Evolutionary conservation across 2,113 vertebrate genomes (phyloP).

Genomic region (Albula glossodonta): DNA sequence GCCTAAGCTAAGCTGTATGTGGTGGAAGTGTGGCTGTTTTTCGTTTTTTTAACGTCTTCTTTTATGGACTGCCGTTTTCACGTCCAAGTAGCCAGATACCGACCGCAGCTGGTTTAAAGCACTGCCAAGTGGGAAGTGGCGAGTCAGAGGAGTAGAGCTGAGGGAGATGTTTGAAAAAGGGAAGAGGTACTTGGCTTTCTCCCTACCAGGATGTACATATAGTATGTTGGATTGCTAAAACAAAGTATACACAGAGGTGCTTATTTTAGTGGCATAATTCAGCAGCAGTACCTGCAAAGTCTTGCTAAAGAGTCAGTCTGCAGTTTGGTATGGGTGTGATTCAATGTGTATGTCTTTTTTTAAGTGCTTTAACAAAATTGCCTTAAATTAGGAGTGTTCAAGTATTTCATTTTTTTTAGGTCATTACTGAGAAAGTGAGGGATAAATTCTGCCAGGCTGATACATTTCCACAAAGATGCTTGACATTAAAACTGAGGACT

Average conservation of each 20-base stretch:
- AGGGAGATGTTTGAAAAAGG: slow-evolving; percentile 1
- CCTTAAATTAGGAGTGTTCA: too few relatives aligned
- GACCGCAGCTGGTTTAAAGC: slow-evolving; percentile 33
- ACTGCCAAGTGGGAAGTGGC: slow-evolving; percentile 32
- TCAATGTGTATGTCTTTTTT: too few relatives aligned
- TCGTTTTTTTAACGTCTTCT: slow-evolving; percentile 10
- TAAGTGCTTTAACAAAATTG: too few relatives aligned
- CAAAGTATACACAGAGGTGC: neutral
- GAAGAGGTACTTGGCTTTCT: neutral
- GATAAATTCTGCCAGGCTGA: too few relatives aligned
- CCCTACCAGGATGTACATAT: neutral
- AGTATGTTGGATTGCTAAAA: neutral
- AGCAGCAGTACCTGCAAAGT: too few relatives aligned
- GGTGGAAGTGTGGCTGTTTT: neutral
- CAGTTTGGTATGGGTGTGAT: too few relatives aligned
- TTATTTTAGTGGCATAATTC: neutral
- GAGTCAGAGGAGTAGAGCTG: neutral
- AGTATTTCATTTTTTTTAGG: too few relatives aligned
- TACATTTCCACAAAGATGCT: neutral
- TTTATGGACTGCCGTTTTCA: slow-evolving; percentile 19
- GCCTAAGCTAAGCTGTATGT: neutral
- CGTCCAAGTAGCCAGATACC: slow-evolving; percentile 7
- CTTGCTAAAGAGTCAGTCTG: too few relatives aligned
- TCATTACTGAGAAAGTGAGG: too few relatives aligned
- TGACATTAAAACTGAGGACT: neutral